Conservation (phyloP, 2,888 invertebrate genomes). For the Petrolisthes cinctipes region DNA sequence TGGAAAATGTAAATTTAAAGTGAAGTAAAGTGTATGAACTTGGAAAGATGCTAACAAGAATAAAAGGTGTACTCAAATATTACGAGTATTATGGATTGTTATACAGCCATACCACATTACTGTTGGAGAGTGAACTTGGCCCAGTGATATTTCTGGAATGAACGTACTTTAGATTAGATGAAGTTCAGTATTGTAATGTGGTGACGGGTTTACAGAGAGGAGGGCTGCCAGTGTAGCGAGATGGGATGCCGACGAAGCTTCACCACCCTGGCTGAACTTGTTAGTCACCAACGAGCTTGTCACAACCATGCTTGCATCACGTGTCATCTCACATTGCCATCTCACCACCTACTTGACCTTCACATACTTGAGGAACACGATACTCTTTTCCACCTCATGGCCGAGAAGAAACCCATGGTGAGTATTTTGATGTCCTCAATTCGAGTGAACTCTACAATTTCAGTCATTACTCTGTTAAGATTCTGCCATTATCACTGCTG, state of each 20-base stretch:
- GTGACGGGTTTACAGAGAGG: no score
- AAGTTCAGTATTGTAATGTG: no score
- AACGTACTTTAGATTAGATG: no score
- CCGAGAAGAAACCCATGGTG: conserved; percentile 45
- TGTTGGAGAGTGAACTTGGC: no score
- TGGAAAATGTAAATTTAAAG: no score
- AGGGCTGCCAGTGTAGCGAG: conserved; percentile 18
- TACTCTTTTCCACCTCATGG: conserved; percentile 46
- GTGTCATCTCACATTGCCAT: conserved; percentile 33
- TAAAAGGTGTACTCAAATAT: no score
- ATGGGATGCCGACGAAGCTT: conserved; percentile 35
- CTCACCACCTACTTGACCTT: conserved; percentile 48
- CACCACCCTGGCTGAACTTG: conserved; percentile 42
- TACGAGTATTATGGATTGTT: no score
- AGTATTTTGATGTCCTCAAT: background rate
- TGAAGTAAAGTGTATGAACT: no score
- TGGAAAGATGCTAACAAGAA: no score
- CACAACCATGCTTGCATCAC: conserved; percentile 35
- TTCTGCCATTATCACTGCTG: background rate
- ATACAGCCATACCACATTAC: no score
- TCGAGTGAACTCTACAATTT: background rate
- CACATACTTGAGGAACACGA: conserved; percentile 47
- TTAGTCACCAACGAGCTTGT: conserved; percentile 31
- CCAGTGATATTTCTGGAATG: no score
- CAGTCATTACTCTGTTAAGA: background rate